Conservation (phyloP, 2,888 invertebrate species). For the Nomada lathburiana region DNA sequence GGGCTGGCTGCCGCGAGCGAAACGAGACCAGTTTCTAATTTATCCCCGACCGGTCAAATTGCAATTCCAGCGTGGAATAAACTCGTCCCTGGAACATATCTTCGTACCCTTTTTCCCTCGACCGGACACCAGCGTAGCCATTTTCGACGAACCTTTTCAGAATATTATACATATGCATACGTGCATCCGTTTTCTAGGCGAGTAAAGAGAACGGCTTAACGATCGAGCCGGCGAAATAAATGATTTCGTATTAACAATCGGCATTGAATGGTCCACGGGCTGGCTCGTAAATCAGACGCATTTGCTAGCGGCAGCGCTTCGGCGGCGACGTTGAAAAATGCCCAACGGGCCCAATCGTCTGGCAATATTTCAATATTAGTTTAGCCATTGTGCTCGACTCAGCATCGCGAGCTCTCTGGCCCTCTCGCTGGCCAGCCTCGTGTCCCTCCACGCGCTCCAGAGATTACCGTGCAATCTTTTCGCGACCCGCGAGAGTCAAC, state of each 20-base stretch:
- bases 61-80: constrained; percentile 55
- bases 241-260: constrained; percentile 77
- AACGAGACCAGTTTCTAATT: constrained; percentile 51
- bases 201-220: constrained; percentile 46
- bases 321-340: constrained; percentile 81
- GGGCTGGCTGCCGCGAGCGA: constrained; percentile 32
- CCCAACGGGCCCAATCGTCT: constrained; percentile 76
- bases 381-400: constrained; percentile 79
- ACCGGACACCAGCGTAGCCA: not conserved
- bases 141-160: not conserved
- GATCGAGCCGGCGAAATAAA: constrained; percentile 75
- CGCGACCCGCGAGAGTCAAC: constrained; percentile 43
- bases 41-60: constrained; percentile 62
- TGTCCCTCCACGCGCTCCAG: constrained; percentile 55
- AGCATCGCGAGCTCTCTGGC: constrained; percentile 33
- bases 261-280: constrained; percentile 62
- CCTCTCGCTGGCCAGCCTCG: constrained; percentile 11
- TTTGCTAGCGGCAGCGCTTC: constrained; percentile 80
- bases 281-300: constrained; percentile 78
- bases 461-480: constrained; percentile 68
- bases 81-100: constrained; percentile 53
- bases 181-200: not conserved
- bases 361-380: constrained; percentile 84
- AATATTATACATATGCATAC: not conserved
- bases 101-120: not conserved